Percentiles rank a stretch among this genome's conserved stretches.
Conservation (phyloP, 1,140 invertebrate species). For the Orchesella cincta region DNA sequence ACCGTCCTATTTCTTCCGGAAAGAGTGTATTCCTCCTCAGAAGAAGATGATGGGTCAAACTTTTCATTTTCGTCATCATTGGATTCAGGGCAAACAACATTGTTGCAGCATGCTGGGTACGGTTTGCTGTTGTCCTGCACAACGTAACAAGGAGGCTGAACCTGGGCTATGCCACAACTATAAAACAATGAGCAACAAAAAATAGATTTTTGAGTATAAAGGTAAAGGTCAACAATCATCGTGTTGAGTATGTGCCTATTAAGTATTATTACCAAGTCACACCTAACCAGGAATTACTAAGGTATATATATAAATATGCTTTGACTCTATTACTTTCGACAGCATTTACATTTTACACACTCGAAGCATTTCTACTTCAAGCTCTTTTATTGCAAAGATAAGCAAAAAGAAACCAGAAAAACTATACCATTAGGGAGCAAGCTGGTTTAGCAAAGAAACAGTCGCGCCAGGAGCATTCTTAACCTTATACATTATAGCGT, state of each 20-base stretch:
- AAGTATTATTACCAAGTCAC: neutral
- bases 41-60: neutral
- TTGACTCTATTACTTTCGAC: no score
- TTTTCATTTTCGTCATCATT: slow-evolving; percentile 1
- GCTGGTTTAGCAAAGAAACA: no score
- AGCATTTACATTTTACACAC: no score
- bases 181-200: slow-evolving; percentile 40
- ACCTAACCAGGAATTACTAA: no score
- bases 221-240: slow-evolving; percentile 9
- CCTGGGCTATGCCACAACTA: slow-evolving; percentile 43
- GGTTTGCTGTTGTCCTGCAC: slow-evolving; percentile 29
- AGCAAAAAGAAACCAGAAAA: no score
- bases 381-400: no score
- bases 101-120: slow-evolving; percentile 48
- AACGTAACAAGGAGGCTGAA: slow-evolving; percentile 46
- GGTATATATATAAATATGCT: no score
- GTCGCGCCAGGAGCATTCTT: no score
- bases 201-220: neutral
- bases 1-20: neutral
- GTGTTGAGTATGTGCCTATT: slow-evolving; percentile 1
- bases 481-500: no score
- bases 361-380: no score
- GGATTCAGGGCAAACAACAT: slow-evolving; percentile 45
- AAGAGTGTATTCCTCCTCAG: slow-evolving; percentile 1
- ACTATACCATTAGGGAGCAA: no score